A percentile compares a stretch with the other conserved stretches of the same genome.
Conservation (phyloP, 2,113 vertebrate species). For the Meleagris gallopavo region DNA sequence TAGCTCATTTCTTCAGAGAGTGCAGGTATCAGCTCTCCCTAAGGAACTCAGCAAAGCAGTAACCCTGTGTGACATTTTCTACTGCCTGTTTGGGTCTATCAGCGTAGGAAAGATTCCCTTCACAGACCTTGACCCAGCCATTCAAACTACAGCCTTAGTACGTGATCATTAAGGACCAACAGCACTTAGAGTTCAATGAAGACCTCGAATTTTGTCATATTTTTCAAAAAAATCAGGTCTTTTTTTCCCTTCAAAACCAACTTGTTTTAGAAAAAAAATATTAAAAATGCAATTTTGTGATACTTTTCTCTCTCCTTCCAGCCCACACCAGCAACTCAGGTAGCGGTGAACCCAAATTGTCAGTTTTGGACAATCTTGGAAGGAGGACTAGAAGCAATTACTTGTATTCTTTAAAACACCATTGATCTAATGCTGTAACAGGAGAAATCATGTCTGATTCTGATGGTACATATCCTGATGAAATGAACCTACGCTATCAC, state of each 20-base stretch:
- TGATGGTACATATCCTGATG: constrained; percentile 12
- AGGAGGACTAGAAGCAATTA: constrained; percentile 39
- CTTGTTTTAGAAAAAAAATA: neutral
- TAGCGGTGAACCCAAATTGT: constrained; percentile 20
- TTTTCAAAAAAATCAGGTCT: neutral
- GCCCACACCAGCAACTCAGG: neutral
- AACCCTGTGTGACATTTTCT: neutral
- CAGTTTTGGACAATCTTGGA: neutral
- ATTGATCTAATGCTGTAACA: constrained; percentile 61
- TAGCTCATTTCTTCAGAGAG: neutral
- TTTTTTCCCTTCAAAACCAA: neutral
- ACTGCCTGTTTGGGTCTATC: neutral
- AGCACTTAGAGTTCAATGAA: neutral
- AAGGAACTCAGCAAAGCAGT: neutral
- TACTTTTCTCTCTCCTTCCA: constrained; percentile 9
- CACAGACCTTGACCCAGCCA: neutral
- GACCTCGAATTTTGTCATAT: neutral
- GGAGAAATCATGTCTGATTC: neutral
- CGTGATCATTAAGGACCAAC: neutral
- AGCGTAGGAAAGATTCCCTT: neutral
- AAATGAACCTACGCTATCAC: constrained; percentile 45
- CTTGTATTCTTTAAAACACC: constrained; percentile 26
- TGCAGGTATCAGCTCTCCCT: neutral
- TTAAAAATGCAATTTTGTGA: constrained; percentile 8
- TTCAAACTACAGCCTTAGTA: neutral